Evolutionary conservation across 2,888 invertebrate species (phyloP).

Genomic region (Tinea trinotella): DNA sequence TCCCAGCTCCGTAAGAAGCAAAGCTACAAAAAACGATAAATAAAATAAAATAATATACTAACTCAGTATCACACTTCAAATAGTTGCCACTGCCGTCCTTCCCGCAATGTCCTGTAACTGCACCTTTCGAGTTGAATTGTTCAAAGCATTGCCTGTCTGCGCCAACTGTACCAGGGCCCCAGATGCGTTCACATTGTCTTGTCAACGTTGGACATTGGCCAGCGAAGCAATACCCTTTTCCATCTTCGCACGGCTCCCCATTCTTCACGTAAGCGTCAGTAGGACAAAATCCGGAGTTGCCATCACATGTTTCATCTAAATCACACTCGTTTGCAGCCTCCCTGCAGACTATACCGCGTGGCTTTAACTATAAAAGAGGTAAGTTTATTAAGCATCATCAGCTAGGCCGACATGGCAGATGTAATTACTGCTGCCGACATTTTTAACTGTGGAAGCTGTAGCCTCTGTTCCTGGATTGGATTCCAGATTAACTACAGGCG

Average conservation of each 20-base stretch:
- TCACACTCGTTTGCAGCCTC: conserved; percentile 94
- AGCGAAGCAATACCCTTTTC: conserved; percentile 89
- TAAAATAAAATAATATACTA: conserved; percentile 61
- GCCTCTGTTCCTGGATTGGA: too few relatives aligned
- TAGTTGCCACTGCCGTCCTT: conserved; percentile 81
- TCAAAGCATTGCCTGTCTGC: conserved; percentile 93
- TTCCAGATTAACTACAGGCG: too few relatives aligned
- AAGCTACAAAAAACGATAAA: too few relatives aligned
- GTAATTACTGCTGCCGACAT: conserved; percentile 12
- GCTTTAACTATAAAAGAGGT: conserved; percentile 74
- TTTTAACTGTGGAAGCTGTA: too few relatives aligned
- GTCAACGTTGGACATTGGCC: conserved; percentile 92
- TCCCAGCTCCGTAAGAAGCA: too few relatives aligned
- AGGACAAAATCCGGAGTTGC: conserved; percentile 91
- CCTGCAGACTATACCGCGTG: conserved; percentile 86
- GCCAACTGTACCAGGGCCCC: conserved; percentile 89
- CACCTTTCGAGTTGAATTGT: conserved; percentile 95
- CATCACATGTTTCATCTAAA: conserved; percentile 94
- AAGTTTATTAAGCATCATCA: conserved; percentile 18
- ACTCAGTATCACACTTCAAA: conserved; percentile 90
- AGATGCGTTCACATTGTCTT: conserved; percentile 92
- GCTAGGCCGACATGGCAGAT: conserved; percentile 2
- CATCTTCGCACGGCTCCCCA: conserved; percentile 85
- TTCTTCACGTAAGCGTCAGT: conserved; percentile 92
- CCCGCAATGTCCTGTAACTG: conserved; percentile 96